Percentiles rank a stretch among this genome's conserved stretches.
Evolutionary conservation across 2,888 invertebrate species (phyloP).

Genomic region (Blomia tropicalis): DNA sequence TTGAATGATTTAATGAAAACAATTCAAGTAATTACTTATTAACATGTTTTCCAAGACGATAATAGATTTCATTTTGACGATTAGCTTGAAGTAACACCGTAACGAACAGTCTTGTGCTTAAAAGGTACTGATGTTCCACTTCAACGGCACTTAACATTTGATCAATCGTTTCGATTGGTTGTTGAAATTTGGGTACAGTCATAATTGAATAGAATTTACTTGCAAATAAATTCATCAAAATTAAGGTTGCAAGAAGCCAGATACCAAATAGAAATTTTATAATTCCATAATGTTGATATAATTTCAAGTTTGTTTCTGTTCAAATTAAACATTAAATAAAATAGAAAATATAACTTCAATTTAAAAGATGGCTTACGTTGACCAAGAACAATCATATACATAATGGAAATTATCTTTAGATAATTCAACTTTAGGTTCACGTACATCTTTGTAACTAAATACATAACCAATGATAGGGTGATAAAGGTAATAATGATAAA

Average conservation of each 20-base stretch:
- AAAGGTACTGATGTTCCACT: neutral
- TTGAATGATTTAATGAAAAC: too few relatives aligned
- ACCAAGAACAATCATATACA: neutral
- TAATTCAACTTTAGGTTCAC: neutral
- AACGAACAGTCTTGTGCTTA: neutral
- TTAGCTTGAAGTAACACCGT: neutral
- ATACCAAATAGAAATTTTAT: neutral
- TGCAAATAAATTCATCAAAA: neutral
- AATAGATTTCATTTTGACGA: neutral
- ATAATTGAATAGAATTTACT: neutral
- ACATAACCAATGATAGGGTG: neutral
- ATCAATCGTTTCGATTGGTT: neutral
- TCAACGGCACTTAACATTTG: neutral
- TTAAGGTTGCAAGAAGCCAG: neutral
- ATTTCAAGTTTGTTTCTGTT: neutral
- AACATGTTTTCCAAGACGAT: neutral
- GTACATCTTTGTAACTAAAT: neutral
- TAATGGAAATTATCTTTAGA: neutral
- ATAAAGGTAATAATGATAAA: neutral
- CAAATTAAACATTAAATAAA: neutral
- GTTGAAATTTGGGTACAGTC: neutral
- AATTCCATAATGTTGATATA: neutral
- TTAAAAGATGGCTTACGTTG: neutral
- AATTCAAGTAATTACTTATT: neutral
- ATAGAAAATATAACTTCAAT: neutral